phyloP scores from a whole-genome alignment of 2,888 invertebrate genomes.

The Acrobasis consociella region DNA sequence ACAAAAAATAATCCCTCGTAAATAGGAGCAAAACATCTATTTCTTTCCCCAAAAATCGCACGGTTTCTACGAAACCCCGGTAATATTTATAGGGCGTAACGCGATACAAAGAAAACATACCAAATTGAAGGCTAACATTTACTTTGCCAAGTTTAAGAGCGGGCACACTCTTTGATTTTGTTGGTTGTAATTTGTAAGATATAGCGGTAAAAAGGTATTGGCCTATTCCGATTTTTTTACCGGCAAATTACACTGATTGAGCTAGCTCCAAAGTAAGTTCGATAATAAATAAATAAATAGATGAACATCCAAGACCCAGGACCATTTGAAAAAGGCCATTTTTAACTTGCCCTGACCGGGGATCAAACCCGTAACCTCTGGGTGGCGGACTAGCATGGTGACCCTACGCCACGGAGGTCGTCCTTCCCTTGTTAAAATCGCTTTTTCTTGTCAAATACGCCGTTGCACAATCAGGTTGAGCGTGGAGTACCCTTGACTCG shows the following conservation, averaged over 20 bases:
- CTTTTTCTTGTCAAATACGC: neutral
- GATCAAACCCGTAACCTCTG: no score
- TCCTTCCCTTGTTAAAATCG: no score
- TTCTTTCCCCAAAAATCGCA: neutral
- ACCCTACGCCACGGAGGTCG: no score
- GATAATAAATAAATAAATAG: no score
- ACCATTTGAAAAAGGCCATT: no score
- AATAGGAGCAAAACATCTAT: neutral
- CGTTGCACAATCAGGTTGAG: neutral
- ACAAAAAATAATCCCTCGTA: no score
- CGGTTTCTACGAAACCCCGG: neutral
- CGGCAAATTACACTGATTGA: no score
- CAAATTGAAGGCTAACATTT: slow-evolving; percentile 60
- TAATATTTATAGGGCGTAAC: slow-evolving; percentile 35
- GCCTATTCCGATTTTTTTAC: no score
- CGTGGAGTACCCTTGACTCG: slow-evolving; percentile 13
- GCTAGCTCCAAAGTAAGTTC: no score
- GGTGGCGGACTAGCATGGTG: no score
- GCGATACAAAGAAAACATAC: slow-evolving; percentile 48
- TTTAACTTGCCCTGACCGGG: no score
- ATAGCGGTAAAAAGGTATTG: slow-evolving; percentile 20
- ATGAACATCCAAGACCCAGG: no score
- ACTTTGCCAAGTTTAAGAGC: slow-evolving; percentile 45
- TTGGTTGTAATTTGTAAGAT: slow-evolving; percentile 28
- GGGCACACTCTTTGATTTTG: slow-evolving; percentile 37